Evolutionary conservation across 2,888 invertebrate species (phyloP).

Genomic region (Nycteola revayana): DNA sequence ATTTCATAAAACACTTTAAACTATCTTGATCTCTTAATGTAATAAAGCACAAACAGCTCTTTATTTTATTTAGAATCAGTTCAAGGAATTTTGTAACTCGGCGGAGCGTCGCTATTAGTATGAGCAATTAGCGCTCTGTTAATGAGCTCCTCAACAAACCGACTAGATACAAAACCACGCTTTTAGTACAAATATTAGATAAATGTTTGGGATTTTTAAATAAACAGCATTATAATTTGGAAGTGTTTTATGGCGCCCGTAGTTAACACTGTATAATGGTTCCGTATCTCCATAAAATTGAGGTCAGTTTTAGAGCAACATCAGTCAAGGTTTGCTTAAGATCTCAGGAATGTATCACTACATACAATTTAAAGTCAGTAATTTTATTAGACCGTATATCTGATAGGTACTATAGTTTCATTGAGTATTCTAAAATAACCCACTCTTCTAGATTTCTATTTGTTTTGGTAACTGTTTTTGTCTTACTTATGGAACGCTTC

Average conservation of each 20-base stretch:
- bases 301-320: slow-evolving; percentile 45
- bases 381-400: too few species aligned
- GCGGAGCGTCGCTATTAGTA: slow-evolving; percentile 68
- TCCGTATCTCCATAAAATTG: slow-evolving; percentile 53
- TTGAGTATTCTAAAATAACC: too few species aligned
- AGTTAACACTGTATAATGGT: slow-evolving; percentile 42
- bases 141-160: slow-evolving; percentile 68
- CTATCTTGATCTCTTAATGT: slow-evolving; percentile 25
- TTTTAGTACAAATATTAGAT: slow-evolving; percentile 26
- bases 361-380: too few species aligned
- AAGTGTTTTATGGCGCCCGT: slow-evolving; percentile 49
- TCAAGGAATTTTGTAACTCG: slow-evolving; percentile 70
- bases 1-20: slow-evolving; percentile 20
- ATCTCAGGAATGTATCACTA: slow-evolving; percentile 21
- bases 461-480: background rate
- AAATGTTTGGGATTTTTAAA: slow-evolving; percentile 44
- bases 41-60: slow-evolving; percentile 45
- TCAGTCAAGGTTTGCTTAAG: slow-evolving; percentile 12
- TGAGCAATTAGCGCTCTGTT: slow-evolving; percentile 72
- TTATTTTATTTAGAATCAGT: slow-evolving; percentile 64
- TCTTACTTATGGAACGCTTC: background rate
- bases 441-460: slow-evolving; percentile 1
- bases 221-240: slow-evolving; percentile 50
- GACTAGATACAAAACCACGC: slow-evolving; percentile 45
- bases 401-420: too few species aligned